Conservation (phyloP, 2,888 invertebrate species). For the Mimachlamys varia region DNA sequence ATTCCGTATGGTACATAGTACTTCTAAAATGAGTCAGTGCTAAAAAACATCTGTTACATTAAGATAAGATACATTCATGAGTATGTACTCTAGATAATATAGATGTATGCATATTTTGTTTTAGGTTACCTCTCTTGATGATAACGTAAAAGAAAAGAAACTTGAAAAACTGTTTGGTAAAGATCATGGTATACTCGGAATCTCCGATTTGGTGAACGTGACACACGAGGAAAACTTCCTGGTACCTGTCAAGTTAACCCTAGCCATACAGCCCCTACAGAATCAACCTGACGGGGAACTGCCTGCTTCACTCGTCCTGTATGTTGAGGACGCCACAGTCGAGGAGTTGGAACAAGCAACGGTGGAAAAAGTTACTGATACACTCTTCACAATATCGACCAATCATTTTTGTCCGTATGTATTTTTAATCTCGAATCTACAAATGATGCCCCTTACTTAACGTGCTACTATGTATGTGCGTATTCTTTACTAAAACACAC, state of each 20-base stretch:
- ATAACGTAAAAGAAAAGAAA: background rate
- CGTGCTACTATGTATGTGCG: too few relatives aligned
- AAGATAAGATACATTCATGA: too few relatives aligned
- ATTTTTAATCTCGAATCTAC: background rate
- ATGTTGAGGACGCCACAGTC: background rate
- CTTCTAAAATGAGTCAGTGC: too few relatives aligned
- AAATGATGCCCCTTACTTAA: too few relatives aligned
- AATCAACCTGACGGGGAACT: background rate
- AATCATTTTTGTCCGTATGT: constrained; percentile 8
- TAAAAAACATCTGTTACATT: too few relatives aligned
- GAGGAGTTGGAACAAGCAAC: background rate
- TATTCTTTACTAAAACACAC: too few relatives aligned
- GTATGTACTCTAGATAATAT: too few relatives aligned
- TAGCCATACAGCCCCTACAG: background rate
- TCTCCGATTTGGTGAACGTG: constrained; percentile 19
- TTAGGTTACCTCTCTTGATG: constrained; percentile 18
- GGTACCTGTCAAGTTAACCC: background rate
- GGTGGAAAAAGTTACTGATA: background rate
- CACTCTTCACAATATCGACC: background rate
- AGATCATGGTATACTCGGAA: background rate
- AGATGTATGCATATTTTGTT: too few relatives aligned
- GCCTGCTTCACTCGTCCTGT: background rate
- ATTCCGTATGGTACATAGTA: too few relatives aligned
- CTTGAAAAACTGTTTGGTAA: background rate
- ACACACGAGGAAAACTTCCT: background rate